Evolutionary conservation across 2,888 invertebrate genomes (phyloP), one percentile per base, ranked within the genome.

Genomic region (Aphelenchoides bicaudatus): DNA sequence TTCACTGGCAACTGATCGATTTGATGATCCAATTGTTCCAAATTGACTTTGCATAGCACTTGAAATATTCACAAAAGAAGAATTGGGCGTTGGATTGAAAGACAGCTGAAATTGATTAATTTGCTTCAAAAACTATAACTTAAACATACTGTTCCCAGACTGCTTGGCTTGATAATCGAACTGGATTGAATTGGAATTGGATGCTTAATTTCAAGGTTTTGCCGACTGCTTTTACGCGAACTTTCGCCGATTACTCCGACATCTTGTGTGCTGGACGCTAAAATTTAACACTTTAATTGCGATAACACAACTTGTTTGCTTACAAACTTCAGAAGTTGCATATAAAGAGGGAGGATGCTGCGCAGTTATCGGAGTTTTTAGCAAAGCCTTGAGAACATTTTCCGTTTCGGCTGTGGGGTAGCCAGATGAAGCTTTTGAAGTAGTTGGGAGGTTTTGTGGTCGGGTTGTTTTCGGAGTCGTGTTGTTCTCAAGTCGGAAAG

Each of bases 201-300:
- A n/a, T 67, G 66, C 61, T 66, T 67, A 27, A 63, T 63, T 21
- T 66, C 63, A 39, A 63, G 66, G 34, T 51, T 28, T 3, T 39
- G 61, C n/a, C 54, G 52, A 55, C 29, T 59, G 5, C n/a, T n/a
- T n/a, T n/a, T n/a, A 10, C 25, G 21, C 23, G 21, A 25, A 28
- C 61, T 53, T 16, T 48, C 51, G n/a, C 60, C 60, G 16, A 60
- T 60, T 8, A 60, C 50, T n/a, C 60, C 60, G 59, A 53, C 29
- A 46, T 58, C 38, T 25, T 37, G 5, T 48, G 59, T 13, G 39
- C 34, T 6, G 52, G 48, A 30, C 19, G 48, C 31, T 16, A 60
- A 25, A 23, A 30, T 8, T 25, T 8, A 31, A 19, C 21, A 27
- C n/a, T 16, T 16, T 43, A 5, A 3, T 53, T 13, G 34, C 16